Evolutionary conservation across 2,113 vertebrate genomes (phyloP).

Genomic region (Pholis gunnellus): DNA sequence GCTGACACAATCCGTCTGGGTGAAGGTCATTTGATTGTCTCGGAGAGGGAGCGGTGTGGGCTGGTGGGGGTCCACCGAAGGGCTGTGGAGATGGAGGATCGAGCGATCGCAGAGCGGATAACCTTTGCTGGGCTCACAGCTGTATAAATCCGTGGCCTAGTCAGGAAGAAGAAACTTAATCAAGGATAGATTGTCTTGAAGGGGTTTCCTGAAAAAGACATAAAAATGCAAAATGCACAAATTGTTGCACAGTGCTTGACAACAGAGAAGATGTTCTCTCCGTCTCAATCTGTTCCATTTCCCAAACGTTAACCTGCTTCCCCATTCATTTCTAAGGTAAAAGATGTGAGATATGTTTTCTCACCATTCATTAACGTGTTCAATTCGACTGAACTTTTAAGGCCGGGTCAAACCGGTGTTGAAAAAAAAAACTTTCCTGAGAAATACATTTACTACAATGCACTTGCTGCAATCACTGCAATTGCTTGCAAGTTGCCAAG

Average conservation of each 20-base stretch:
- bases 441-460: no score
- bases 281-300: background rate
- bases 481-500: no score
- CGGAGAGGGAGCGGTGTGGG: background rate
- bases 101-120: constrained; percentile 30
- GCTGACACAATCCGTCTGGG: constrained; percentile 59
- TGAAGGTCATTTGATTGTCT: constrained; percentile 65
- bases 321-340: no score
- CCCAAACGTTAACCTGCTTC: no score
- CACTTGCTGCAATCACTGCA: no score
- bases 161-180: constrained; percentile 31
- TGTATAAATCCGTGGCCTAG: constrained; percentile 23
- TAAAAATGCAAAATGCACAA: background rate
- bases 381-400: no score
- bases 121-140: constrained; percentile 13
- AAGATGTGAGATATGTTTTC: no score
- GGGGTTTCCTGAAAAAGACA: background rate
- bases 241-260: background rate
- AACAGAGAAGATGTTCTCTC: background rate
- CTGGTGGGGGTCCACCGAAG: background rate
- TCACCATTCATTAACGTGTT: no score
- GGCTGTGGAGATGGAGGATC: constrained; percentile 1
- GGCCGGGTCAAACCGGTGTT: no score
- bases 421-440: no score
- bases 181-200: constrained; percentile 34